Conservation (phyloP, 2,113 vertebrate genomes). For the Motacilla tschutschensis region DNA sequence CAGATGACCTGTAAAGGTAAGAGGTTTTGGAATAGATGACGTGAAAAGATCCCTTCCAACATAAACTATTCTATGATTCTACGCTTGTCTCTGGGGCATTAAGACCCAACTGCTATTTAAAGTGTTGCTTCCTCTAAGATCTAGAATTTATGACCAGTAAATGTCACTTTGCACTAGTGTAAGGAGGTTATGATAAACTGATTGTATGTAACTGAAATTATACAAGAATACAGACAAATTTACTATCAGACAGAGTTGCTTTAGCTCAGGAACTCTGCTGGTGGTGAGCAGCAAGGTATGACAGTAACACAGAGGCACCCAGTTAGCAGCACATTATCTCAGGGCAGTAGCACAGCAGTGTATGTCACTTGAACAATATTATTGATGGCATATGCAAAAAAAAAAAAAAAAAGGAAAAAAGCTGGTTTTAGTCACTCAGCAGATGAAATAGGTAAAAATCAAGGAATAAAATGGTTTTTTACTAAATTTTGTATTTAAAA, state of each 20-base stretch:
- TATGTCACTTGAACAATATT: neutral
- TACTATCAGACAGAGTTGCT: neutral
- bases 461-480: neutral
- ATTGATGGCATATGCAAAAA: neutral
- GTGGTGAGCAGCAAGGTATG: neutral
- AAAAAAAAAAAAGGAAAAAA: neutral
- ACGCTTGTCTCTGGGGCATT: neutral
- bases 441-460: neutral
- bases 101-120: neutral
- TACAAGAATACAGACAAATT: neutral
- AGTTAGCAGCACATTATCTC: neutral
- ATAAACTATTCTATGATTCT: neutral
- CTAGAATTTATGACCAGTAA: neutral
- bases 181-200: neutral
- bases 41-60: neutral
- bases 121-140: neutral
- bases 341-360: neutral
- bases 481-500: neutral
- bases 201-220: neutral
- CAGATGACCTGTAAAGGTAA: neutral
- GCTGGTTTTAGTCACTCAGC: neutral
- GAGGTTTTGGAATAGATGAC: neutral
- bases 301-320: neutral
- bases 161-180: neutral
- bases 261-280: neutral